Evolutionary conservation across 2,113 vertebrate genomes (phyloP).

Genomic region (Prionailurus viverrinus): DNA sequence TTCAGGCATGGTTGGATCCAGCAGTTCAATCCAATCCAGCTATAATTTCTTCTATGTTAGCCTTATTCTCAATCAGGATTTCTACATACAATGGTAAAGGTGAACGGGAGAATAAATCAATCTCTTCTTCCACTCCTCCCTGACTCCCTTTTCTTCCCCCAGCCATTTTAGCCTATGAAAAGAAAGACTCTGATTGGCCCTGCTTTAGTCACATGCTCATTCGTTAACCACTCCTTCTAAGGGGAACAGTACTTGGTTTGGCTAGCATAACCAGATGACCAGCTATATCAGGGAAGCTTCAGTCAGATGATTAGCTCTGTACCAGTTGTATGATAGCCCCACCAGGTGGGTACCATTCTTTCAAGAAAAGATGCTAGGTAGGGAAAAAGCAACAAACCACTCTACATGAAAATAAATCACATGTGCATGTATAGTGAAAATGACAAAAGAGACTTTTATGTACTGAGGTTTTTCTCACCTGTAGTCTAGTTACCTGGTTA

Average conservation of each 20-base stretch:
- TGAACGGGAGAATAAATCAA: neutral
- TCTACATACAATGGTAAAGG: neutral
- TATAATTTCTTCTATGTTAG: neutral
- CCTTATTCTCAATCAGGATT: neutral
- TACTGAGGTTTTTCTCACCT: neutral
- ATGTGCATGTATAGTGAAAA: neutral
- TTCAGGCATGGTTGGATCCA: neutral
- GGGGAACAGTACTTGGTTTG: neutral
- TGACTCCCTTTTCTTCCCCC: neutral
- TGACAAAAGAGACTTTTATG: neutral
- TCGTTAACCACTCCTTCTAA: neutral
- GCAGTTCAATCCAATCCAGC: too few relatives aligned
- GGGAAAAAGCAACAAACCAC: neutral
- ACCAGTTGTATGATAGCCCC: neutral
- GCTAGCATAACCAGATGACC: neutral
- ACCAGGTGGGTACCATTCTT: neutral
- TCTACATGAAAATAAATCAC: neutral
- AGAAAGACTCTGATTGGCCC: neutral
- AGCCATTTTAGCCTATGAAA: neutral
- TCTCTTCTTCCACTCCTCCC: neutral
- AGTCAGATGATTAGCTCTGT: neutral
- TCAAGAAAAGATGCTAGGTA: neutral
- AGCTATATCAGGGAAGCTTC: neutral
- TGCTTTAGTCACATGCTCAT: neutral
- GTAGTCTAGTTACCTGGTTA: neutral